Evolutionary conservation across 1,140 invertebrate species (phyloP).

Genomic region (Himalopsyche phryganea): DNA sequence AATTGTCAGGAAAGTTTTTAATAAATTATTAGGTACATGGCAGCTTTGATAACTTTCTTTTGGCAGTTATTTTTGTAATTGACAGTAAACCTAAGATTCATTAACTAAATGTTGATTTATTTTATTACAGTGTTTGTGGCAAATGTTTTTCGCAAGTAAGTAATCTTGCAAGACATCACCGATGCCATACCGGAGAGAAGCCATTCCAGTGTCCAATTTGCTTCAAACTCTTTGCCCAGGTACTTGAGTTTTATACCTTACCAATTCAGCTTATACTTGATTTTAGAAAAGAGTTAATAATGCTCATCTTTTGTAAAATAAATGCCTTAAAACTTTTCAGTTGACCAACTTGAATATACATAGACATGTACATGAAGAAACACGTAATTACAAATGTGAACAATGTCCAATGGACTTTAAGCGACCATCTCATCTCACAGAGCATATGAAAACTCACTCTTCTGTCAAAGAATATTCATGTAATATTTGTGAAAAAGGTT

Average conservation of each 20-base stretch:
- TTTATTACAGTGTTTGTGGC: conserved; percentile 47
- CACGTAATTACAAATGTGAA: background rate
- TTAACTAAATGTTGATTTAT: too few species aligned
- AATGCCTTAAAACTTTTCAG: too few species aligned
- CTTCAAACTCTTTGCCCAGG: conserved; percentile 30
- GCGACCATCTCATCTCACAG: background rate
- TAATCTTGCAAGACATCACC: conserved; percentile 59
- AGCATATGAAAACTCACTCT: background rate
- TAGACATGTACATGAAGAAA: background rate
- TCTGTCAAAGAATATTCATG: background rate
- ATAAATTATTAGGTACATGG: too few species aligned
- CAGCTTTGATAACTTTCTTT: too few species aligned
- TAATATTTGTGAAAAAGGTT: background rate
- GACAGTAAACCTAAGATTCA: too few species aligned
- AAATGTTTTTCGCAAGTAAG: conserved; percentile 68
- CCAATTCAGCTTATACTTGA: too few species aligned
- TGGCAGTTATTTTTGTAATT: too few species aligned
- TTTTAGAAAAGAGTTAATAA: too few species aligned
- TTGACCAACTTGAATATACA: conserved; percentile 2
- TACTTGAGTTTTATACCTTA: too few species aligned
- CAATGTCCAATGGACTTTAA: background rate
- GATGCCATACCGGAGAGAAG: conserved; percentile 52
- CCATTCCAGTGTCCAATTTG: background rate
- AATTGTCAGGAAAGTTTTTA: too few species aligned
- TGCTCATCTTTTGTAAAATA: too few species aligned